phyloP scores from a whole-genome alignment of 1,140 invertebrate genomes.

The Limonius californicus region DNA sequence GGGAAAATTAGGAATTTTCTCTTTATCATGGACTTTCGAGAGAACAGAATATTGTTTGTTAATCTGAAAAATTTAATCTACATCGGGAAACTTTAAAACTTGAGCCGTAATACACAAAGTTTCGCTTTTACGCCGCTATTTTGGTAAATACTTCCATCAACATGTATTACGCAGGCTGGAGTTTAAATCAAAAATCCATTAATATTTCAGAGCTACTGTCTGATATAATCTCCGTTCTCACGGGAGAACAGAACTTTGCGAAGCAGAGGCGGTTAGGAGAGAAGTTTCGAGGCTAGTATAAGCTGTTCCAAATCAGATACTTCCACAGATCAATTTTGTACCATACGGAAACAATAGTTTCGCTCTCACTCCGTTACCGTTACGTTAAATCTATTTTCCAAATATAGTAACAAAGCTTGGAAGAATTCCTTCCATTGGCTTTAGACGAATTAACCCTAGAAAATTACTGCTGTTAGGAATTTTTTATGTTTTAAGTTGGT shows the following conservation, averaged over 20 bases:
- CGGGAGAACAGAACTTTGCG: constrained; percentile 9
- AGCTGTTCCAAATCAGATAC: constrained; percentile 11
- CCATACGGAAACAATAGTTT: not conserved
- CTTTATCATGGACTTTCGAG: not conserved
- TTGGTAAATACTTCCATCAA: constrained; percentile 13
- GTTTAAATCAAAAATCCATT: constrained; percentile 15
- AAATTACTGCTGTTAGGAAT: too few relatives aligned
- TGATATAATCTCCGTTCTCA: constrained; percentile 13
- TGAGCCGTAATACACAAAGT: not conserved
- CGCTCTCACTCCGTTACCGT: too few relatives aligned
- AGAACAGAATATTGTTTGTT: not conserved
- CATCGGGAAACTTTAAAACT: not conserved
- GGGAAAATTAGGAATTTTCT: too few relatives aligned
- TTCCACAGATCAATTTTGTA: constrained; percentile 4
- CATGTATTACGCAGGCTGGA: constrained; percentile 7
- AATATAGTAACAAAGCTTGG: too few relatives aligned
- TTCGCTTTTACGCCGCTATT: constrained; percentile 3
- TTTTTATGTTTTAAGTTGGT: too few relatives aligned
- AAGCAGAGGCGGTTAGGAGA: not conserved
- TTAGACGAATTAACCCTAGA: too few relatives aligned
- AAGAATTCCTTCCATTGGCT: too few relatives aligned
- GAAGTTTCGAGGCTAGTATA: not conserved
- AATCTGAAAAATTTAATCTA: not conserved
- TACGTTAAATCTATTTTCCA: too few relatives aligned
- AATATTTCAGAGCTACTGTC: constrained; percentile 15